Conservation (phyloP, 2,888 invertebrate genomes). For the Cryptus armator region DNA sequence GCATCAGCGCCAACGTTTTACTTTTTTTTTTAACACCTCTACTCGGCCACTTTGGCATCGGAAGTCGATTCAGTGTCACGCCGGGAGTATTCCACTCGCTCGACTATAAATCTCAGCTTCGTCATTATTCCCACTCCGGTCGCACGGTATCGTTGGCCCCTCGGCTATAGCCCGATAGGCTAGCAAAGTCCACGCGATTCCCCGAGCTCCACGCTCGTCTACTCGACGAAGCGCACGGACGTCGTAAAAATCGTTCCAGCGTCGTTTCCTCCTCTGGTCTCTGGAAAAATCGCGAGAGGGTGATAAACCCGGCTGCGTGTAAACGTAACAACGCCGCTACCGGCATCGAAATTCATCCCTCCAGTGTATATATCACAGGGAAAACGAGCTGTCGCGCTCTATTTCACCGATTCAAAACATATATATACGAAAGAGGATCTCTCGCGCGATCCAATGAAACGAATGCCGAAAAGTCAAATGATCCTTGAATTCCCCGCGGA, state of each 20-base stretch:
- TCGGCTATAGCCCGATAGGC: background rate
- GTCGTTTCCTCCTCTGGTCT: slow-evolving; percentile 24
- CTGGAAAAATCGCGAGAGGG: slow-evolving; percentile 19
- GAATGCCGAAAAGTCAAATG: background rate
- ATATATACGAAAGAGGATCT: slow-evolving; percentile 5
- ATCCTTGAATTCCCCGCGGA: background rate
- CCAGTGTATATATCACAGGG: background rate
- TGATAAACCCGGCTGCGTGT: slow-evolving; percentile 40
- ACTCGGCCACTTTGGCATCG: slow-evolving; percentile 46
- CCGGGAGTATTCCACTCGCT: slow-evolving; percentile 20
- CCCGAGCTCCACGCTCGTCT: background rate
- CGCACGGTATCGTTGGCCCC: background rate
- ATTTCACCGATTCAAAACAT: background rate
- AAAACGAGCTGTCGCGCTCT: slow-evolving; percentile 20
- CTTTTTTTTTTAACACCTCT: slow-evolving; percentile 35
- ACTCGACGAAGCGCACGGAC: slow-evolving; percentile 14
- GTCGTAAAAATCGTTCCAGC: slow-evolving; percentile 56
- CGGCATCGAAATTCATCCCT: slow-evolving; percentile 5
- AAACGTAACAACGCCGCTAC: slow-evolving; percentile 11
- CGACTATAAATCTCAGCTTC: slow-evolving; percentile 55
- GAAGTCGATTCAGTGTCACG: slow-evolving; percentile 47
- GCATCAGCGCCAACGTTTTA: slow-evolving; percentile 18
- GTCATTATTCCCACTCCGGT: slow-evolving; percentile 49
- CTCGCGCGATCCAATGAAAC: slow-evolving; percentile 24
- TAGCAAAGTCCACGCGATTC: slow-evolving; percentile 12